A percentile compares a stretch with the other conserved stretches of the same genome.
These are phyloP conservation scores for Ailuropoda melanoleuca DNA, from an alignment of 2,113 vertebrate species.

Conservation along the genomic window DNA sequence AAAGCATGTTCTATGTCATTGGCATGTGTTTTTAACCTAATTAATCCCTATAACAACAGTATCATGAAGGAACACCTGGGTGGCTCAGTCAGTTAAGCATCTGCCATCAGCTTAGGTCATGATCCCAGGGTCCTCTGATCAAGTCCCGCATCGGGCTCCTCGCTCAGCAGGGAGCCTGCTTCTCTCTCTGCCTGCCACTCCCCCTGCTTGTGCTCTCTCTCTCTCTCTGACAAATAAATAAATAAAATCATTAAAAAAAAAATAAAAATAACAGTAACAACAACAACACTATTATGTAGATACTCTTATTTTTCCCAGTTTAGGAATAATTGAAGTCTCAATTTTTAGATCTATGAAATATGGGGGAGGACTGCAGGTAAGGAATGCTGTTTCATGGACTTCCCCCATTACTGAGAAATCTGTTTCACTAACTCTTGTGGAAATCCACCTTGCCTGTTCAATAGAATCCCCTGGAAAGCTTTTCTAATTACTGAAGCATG, in stretches of 20 bases:
- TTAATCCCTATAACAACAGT: neutral
- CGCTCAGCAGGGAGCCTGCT: neutral
- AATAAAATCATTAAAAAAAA: neutral
- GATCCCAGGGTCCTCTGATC: neutral
- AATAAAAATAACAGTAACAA: neutral
- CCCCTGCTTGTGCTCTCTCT: neutral
- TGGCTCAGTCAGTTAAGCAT: neutral
- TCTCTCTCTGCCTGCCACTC: neutral
- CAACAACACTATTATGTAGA: neutral
- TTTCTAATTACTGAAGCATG: neutral
- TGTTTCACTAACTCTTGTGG: neutral
- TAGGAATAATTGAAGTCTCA: neutral
- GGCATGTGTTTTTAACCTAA: neutral
- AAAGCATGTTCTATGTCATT: neutral
- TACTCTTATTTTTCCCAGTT: neutral
- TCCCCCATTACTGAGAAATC: neutral
- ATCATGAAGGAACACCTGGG: neutral
- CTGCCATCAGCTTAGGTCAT: neutral
- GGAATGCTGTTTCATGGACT: neutral
- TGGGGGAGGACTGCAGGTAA: neutral
- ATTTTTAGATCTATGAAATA: neutral
- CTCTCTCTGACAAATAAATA: neutral
- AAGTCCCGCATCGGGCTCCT: neutral
- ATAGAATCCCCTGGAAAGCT: neutral
- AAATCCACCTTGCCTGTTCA: rapidly evolving